Conservation (phyloP, 1,140 invertebrate genomes). For the Octopus sinensis region DNA sequence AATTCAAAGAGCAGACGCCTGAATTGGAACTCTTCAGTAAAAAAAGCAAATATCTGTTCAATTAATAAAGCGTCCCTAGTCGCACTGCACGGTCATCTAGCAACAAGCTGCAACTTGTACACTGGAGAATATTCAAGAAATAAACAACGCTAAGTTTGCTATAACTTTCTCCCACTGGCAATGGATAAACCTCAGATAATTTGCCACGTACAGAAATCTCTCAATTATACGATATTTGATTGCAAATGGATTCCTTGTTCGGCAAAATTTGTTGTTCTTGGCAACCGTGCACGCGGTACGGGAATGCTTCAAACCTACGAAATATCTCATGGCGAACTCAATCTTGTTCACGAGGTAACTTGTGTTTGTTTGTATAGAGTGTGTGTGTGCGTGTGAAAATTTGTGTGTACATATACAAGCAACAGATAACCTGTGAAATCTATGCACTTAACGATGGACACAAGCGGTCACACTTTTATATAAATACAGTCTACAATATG, state of each 20-base stretch:
- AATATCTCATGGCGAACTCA: constrained; percentile 70
- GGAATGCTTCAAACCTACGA: constrained; percentile 87
- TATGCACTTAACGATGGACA: background rate
- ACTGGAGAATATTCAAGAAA: no score
- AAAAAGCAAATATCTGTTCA: no score
- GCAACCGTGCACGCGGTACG: constrained; percentile 77
- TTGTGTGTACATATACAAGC: background rate
- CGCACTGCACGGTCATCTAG: no score
- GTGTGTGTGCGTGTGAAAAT: background rate
- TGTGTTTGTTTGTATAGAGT: background rate
- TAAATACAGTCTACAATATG: no score
- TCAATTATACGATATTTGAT: constrained; percentile 86
- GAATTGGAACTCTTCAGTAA: no score
- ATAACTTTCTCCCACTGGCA: no score
- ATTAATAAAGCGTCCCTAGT: no score
- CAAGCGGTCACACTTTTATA: no score
- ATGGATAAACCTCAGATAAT: constrained; percentile 88
- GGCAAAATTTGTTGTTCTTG: constrained; percentile 84
- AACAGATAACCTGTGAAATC: background rate
- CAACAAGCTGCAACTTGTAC: no score
- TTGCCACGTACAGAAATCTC: constrained; percentile 76
- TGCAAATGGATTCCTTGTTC: constrained; percentile 92
- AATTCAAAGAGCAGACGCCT: no score
- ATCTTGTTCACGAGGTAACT: constrained; percentile 67
- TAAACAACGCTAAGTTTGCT: no score